Percentiles rank a stretch among this genome's conserved stretches.
Evolutionary conservation across 2,113 vertebrate genomes (phyloP).

Genomic region (Seriola aureovittata): DNA sequence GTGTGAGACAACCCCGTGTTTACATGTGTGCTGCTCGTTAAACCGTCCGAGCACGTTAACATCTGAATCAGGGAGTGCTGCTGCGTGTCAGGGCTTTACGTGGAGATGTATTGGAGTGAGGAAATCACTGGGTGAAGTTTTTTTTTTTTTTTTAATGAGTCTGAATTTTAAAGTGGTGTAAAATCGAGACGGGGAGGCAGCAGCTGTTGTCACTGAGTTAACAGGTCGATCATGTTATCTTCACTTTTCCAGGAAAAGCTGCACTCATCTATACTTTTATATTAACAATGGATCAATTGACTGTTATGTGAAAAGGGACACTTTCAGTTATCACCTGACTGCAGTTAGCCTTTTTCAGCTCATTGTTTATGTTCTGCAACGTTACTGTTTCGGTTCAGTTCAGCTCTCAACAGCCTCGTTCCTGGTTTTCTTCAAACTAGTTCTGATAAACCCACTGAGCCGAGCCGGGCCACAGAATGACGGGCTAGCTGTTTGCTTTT

Average conservation of each 20-base stretch:
- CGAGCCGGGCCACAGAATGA: neutral
- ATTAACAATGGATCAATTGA: neutral
- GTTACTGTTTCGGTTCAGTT: too few species aligned
- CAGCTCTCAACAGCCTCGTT: too few species aligned
- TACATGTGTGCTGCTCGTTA: neutral
- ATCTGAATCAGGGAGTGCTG: neutral
- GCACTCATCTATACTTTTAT: neutral
- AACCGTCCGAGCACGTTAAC: neutral
- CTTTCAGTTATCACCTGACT: neutral
- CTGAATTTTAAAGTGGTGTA: neutral
- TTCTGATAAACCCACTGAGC: neutral
- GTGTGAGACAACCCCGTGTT: neutral
- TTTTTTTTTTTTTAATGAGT: neutral
- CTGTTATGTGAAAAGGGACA: neutral
- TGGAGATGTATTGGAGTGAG: neutral
- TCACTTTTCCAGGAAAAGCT: constrained; percentile 11
- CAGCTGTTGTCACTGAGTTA: too few species aligned
- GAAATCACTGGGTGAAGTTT: neutral
- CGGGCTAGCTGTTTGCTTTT: neutral
- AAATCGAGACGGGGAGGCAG: neutral
- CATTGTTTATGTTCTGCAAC: too few species aligned
- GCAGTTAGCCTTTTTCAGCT: neutral
- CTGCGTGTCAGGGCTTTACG: neutral
- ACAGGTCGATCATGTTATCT: neutral
- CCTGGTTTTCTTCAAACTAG: too few species aligned